Conservation (phyloP, 1,140 invertebrate species). For the Drosophila pseudoananassae region DNA sequence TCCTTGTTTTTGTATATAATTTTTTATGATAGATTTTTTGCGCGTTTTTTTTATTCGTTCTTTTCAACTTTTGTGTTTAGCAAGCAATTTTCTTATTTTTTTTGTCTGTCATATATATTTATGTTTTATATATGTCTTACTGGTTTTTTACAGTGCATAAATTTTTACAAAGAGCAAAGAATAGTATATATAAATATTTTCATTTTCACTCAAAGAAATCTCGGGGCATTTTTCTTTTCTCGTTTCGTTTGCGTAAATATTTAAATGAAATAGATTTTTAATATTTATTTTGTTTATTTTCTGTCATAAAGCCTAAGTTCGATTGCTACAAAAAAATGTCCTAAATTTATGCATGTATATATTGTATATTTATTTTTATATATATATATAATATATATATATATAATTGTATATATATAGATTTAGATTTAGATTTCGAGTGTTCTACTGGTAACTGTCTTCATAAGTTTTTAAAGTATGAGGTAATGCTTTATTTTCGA, state of each 20-base stretch:
- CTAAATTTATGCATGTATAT: constrained; percentile 26
- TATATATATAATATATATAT: constrained; percentile 31
- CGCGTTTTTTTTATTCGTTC: constrained; percentile 43
- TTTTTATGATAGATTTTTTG: constrained; percentile 56
- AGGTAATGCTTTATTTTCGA: constrained; percentile 77
- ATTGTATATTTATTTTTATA: constrained; percentile 22
- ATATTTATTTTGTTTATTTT: not conserved
- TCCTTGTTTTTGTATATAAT: constrained; percentile 12
- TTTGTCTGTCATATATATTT: constrained; percentile 22
- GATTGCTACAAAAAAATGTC: constrained; percentile 52
- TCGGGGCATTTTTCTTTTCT: not conserved
- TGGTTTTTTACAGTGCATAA: constrained; percentile 59
- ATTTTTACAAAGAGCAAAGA: constrained; percentile 46
- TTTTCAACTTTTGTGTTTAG: constrained; percentile 45
- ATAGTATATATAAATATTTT: not conserved
- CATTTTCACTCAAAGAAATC: too few relatives aligned
- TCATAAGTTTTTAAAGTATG: constrained; percentile 81
- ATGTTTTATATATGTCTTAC: constrained; percentile 21
- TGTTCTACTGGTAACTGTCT: constrained; percentile 62
- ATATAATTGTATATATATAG: constrained; percentile 26
- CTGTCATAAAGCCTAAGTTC: constrained; percentile 40
- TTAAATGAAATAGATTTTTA: constrained; percentile 19
- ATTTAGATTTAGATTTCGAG: constrained; percentile 39
- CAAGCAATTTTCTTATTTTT: constrained; percentile 45
- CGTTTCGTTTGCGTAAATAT: not conserved